phyloP scores from a whole-genome alignment of 2,113 vertebrate genomes.

The Bujurquina vittata region DNA sequence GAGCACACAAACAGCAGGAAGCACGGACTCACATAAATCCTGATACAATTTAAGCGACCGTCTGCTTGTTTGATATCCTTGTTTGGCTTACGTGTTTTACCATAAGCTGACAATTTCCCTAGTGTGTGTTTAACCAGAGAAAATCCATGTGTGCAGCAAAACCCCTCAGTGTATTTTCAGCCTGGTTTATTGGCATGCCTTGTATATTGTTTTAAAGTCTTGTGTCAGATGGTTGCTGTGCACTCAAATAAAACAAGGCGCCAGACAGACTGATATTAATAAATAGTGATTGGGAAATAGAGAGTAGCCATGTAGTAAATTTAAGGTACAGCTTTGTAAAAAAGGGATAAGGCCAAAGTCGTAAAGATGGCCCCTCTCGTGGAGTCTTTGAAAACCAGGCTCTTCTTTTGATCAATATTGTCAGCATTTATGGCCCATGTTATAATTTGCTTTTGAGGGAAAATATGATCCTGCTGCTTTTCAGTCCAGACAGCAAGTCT shows the following conservation, averaged over 20 bases:
- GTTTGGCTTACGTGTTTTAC: conserved; percentile 38
- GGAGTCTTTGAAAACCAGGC: conserved; percentile 53
- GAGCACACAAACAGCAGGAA: background rate
- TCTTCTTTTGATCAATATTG: conserved; percentile 56
- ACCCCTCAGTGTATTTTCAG: conserved; percentile 37
- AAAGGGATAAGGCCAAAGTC: conserved; percentile 60
- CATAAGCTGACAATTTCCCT: conserved; percentile 46
- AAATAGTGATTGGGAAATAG: conserved; percentile 52
- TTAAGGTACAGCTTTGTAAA: conserved; percentile 50
- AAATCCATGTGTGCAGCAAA: conserved; percentile 61
- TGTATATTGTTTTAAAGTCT: conserved; percentile 62
- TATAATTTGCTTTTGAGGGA: conserved; percentile 50
- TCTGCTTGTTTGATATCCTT: conserved; percentile 45
- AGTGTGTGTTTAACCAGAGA: conserved; percentile 52
- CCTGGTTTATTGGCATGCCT: conserved; percentile 42
- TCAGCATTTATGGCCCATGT: conserved; percentile 58
- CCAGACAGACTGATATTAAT: conserved; percentile 61
- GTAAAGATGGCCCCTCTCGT: conserved; percentile 61
- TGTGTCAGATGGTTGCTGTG: conserved; percentile 43
- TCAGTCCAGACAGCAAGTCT: conserved; percentile 36
- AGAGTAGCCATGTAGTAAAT: conserved; percentile 63
- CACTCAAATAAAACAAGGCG: conserved; percentile 48
- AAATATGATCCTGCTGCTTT: conserved; percentile 43
- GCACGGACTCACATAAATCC: background rate
- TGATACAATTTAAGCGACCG: conserved; percentile 33